Evolutionary conservation across 2,797 vertebrate genomes (phyloP).

Genomic region (Bradypus variegatus): DNA sequence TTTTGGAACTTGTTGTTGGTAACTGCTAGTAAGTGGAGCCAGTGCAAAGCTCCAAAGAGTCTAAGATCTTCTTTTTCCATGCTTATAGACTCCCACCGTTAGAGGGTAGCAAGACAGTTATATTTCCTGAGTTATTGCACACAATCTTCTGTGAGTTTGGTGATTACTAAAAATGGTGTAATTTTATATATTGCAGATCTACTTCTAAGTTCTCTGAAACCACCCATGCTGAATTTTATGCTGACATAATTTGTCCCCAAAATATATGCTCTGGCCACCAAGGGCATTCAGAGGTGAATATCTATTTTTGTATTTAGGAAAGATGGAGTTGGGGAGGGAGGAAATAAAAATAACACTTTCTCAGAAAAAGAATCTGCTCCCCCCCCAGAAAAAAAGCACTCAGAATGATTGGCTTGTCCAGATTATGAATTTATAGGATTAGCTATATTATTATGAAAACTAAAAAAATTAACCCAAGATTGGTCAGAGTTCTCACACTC

Average conservation of each 20-base stretch:
- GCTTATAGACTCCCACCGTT: neutral
- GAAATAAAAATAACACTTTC: conserved; percentile 32
- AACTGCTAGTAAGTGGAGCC: too few relatives aligned
- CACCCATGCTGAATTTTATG: conserved; percentile 11
- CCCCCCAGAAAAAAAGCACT: neutral
- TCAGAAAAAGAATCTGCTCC: neutral
- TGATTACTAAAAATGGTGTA: conserved; percentile 17
- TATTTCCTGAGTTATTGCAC: neutral
- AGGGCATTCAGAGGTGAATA: neutral
- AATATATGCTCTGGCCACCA: neutral
- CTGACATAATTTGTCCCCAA: neutral
- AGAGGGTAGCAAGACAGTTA: neutral
- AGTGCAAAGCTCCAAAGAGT: too few relatives aligned
- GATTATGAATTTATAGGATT: conserved; percentile 1
- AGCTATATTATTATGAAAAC: neutral
- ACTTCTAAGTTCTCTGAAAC: conserved; percentile 24
- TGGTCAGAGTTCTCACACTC: neutral
- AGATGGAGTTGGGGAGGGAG: neutral
- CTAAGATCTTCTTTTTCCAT: neutral
- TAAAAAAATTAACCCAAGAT: neutral
- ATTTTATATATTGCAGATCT: neutral
- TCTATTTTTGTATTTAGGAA: neutral
- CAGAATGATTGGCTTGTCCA: neutral
- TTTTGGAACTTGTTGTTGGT: too few relatives aligned
- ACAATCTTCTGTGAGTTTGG: conserved; percentile 9